Percentiles rank a stretch among this genome's conserved stretches.
Conservation (phyloP, 2,888 invertebrate genomes). For the Bugula neritina region DNA sequence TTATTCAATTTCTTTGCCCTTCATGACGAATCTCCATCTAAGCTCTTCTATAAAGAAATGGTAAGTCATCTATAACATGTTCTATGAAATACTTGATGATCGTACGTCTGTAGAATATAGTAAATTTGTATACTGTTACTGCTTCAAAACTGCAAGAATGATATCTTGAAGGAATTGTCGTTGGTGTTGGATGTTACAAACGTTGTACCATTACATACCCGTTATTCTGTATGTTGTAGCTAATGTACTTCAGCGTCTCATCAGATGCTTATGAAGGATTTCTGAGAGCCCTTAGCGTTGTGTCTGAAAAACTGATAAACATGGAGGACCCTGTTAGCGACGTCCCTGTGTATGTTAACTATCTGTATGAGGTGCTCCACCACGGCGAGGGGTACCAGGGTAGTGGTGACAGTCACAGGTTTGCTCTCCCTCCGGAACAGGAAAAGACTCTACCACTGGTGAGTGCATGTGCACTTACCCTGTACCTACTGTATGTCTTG, state of each 20-base stretch:
- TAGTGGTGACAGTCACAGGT: slow-evolving; percentile 49
- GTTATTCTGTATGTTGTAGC: slow-evolving; percentile 34
- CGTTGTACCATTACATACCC: no score
- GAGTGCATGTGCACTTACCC: slow-evolving; percentile 30
- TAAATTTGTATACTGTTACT: no score
- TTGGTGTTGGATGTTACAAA: no score
- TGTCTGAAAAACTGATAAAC: slow-evolving; percentile 44
- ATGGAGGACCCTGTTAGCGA: slow-evolving; percentile 26
- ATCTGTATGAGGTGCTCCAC: slow-evolving; percentile 40
- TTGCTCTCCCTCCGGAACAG: slow-evolving; percentile 45
- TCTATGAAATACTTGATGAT: not conserved
- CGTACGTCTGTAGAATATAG: no score
- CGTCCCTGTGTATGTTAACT: slow-evolving; percentile 28
- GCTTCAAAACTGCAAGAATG: not conserved
- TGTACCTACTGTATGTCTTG: no score
- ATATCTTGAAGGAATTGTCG: no score
- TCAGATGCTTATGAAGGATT: slow-evolving; percentile 48
- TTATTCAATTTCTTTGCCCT: slow-evolving; percentile 51
- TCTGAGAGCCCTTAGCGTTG: slow-evolving; percentile 50
- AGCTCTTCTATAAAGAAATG: slow-evolving; percentile 47
- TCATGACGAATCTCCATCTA: slow-evolving; percentile 36
- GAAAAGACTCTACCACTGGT: slow-evolving; percentile 49
- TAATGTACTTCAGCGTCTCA: slow-evolving; percentile 48
- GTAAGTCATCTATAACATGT: slow-evolving; percentile 34
- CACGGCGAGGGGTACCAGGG: slow-evolving; percentile 43